A percentile compares a stretch with the other conserved stretches of the same genome.
phyloP scores from a whole-genome alignment of 2,113 vertebrate genomes.

The Sphyrna mokarran region DNA sequence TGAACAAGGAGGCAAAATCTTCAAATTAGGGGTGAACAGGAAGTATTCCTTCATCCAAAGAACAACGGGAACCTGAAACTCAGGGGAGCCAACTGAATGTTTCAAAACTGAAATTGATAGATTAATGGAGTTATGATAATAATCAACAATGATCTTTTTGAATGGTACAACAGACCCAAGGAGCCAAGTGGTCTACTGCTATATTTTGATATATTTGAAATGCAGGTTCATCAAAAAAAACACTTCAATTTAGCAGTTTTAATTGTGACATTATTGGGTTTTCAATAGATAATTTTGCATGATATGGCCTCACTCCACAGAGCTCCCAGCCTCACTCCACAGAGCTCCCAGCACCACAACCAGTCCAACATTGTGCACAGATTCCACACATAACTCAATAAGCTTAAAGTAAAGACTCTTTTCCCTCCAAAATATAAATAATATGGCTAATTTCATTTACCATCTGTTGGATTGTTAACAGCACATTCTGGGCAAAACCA shows the following conservation, averaged over 20 bases:
- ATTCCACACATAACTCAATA: no score
- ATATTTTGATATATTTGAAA: neutral
- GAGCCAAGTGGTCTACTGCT: neutral
- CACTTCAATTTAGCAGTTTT: neutral
- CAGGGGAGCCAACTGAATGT: neutral
- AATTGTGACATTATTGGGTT: neutral
- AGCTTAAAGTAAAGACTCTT: neutral
- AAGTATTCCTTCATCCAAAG: neutral
- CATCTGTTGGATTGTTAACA: constrained; percentile 49
- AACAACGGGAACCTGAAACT: neutral
- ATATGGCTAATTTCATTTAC: constrained; percentile 42
- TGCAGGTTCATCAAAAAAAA: neutral
- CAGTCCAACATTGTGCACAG: no score
- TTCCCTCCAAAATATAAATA: neutral
- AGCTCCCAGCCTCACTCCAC: no score
- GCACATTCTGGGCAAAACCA: constrained; percentile 93
- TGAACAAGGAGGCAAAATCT: neutral
- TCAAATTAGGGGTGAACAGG: neutral
- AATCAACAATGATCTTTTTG: neutral
- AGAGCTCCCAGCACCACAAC: no score
- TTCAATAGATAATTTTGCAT: neutral
- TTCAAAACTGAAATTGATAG: neutral
- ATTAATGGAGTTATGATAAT: neutral
- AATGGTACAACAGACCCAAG: neutral
- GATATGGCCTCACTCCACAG: no score